Conservation (phyloP, 2,797 vertebrate species). For the Peromyscus eremicus region DNA sequence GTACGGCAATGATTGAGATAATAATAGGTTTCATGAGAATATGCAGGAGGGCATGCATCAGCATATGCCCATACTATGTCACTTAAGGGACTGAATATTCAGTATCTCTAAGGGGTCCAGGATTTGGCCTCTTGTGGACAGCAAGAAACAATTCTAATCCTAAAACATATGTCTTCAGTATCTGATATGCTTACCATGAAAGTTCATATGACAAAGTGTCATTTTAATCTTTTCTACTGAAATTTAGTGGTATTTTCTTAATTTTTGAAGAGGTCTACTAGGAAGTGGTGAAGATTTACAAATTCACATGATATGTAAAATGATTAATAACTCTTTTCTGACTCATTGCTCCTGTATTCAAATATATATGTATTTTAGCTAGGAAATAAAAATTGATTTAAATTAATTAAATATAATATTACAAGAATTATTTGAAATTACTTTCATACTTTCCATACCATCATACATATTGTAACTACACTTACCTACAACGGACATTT, state of each 20-base stretch:
- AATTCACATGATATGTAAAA: background rate
- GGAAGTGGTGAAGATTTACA: background rate
- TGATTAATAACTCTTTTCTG: background rate
- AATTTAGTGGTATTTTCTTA: background rate
- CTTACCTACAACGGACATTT: slow-evolving; percentile 97
- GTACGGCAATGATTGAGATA: background rate
- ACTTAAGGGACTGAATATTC: background rate
- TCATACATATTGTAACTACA: slow-evolving; percentile 30
- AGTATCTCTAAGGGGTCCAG: rapidly evolving
- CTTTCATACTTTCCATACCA: background rate
- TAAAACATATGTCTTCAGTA: background rate
- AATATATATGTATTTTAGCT: background rate
- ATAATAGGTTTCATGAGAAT: background rate
- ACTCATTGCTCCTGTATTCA: background rate
- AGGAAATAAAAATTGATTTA: background rate
- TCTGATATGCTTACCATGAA: background rate
- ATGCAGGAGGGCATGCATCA: too few species aligned
- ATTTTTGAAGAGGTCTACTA: background rate
- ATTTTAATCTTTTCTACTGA: background rate
- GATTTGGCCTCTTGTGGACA: background rate
- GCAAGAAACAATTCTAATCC: background rate
- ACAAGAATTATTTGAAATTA: background rate
- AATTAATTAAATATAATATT: background rate
- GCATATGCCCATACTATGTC: background rate
- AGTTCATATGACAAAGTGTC: background rate